Conservation (phyloP, 2,797 vertebrate species). For the Poeciliopsis infans region DNA sequence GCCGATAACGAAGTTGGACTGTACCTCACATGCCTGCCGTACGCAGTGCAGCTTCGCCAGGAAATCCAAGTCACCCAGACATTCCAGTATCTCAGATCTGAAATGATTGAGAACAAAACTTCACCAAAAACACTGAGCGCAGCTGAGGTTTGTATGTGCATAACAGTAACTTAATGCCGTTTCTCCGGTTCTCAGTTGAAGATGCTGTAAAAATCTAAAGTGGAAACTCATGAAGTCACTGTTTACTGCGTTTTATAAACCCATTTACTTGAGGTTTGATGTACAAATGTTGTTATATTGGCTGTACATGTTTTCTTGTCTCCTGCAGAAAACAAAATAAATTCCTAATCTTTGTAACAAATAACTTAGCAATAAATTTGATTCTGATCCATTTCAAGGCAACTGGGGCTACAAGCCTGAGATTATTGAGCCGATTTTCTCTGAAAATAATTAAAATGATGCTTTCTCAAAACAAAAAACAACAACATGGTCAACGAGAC, state of each 20-base stretch:
- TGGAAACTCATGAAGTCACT: too few species aligned
- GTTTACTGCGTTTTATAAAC: too few species aligned
- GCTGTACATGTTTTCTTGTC: too few species aligned
- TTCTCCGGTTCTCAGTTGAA: neutral
- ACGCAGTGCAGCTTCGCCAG: slow-evolving; percentile 96
- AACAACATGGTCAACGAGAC: neutral
- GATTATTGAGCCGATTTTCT: neutral
- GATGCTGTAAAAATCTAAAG: neutral
- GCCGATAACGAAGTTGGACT: neutral
- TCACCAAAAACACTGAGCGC: neutral
- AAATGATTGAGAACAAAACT: neutral
- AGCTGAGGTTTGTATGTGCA: neutral
- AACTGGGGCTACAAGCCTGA: neutral
- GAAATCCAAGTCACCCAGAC: slow-evolving; percentile 92
- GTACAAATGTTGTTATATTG: too few species aligned
- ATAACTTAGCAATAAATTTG: neutral
- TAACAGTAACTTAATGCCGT: neutral
- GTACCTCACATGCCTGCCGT: slow-evolving; percentile 94
- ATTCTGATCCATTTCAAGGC: neutral
- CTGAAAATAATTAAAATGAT: neutral
- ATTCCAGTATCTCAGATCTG: slow-evolving; percentile 91
- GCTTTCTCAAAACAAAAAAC: neutral
- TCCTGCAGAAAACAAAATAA: neutral
- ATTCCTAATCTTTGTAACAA: neutral
- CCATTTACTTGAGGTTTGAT: too few species aligned